phyloP scores from a whole-genome alignment of 2,797 vertebrate genomes.

The Gallinago stenura region DNA sequence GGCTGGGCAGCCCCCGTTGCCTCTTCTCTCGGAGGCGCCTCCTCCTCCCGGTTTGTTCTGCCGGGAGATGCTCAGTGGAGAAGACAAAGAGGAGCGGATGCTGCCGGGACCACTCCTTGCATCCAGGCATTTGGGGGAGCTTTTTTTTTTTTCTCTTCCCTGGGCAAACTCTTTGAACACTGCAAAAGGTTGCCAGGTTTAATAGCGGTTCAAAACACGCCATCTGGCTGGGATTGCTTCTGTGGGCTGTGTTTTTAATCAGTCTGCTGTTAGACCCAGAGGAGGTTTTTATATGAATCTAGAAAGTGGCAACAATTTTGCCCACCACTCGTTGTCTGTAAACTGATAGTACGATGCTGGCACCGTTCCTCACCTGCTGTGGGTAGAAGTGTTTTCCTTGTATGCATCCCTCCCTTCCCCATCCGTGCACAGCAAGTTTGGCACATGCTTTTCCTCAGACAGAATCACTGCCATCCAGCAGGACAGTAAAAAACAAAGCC shows the following conservation, averaged over 20 bases:
- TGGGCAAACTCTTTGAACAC: background rate
- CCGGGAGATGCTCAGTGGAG: background rate
- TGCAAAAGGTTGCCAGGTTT: background rate
- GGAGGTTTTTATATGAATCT: background rate
- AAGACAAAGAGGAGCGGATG: constrained; percentile 16
- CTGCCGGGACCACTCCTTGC: background rate
- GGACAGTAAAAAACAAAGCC: background rate
- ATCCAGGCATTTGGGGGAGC: background rate
- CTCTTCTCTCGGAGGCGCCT: background rate
- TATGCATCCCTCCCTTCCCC: background rate
- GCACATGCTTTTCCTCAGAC: background rate
- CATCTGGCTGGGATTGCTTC: background rate
- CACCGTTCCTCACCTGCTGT: background rate
- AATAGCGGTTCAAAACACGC: background rate
- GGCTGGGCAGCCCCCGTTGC: background rate
- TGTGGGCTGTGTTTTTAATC: constrained; percentile 26
- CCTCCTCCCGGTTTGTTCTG: background rate
- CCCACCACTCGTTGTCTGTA: background rate
- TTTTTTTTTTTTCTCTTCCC: background rate
- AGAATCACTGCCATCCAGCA: background rate
- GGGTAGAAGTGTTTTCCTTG: background rate
- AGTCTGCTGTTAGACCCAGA: background rate
- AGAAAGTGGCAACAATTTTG: constrained; percentile 10
- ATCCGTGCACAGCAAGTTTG: background rate
- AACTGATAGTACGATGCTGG: background rate